Evolutionary conservation across 2,888 invertebrate species (phyloP), one percentile per base, ranked within the genome.

Genomic region (Diarsia dahlii): DNA sequence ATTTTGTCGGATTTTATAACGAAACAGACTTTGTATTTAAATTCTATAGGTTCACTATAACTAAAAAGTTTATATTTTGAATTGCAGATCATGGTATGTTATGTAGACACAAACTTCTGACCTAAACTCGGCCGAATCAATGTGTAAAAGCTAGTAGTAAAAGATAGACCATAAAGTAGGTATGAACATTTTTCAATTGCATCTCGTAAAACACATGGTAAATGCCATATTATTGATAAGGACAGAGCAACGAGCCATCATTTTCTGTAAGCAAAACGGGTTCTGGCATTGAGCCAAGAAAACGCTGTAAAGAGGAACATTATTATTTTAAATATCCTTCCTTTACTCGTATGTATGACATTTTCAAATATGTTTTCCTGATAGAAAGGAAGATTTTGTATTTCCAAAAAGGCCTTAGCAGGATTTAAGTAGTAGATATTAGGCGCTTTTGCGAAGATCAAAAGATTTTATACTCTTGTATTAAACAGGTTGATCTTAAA

Each of bases 261-360:
- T 80, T 66, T 69, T 62, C n/a, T 65, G 39, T 60, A 54, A 74
- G 45, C 15, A 74, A 52, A 76, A 62, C 64, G 54, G 65, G 15
- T 62, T 66, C 62, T 76, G 81, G 76, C 71, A 52, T 13, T n/a
- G n/a, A 52, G 81, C 76, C 81, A 81, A 65, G 50, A 65, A 72
- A 45, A 65, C 4, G 4, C 8, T 62, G 20, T 8, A 6, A 28
- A 23, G 18, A 52, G 45, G 58, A 69, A 69, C 28, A 56, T 68
- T 69, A 65, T 68, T 56, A 54, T 46, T 62, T 74, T 23, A 66
- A 73, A 58, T 28, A 50, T n/a, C 18, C n/a, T n/a, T 58, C 2
- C 13, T 45, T n/a, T 45, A 6, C 5, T 52, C 15, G 8, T 39
- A 39, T 10, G 2, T 39, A 2, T 23, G 15, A 34, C 12, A 60